A percentile compares a stretch with the other conserved stretches of the same genome.
These are phyloP conservation scores for Gobius niger DNA, from an alignment of 2,113 vertebrate species.

Conservation along the genomic window DNA sequence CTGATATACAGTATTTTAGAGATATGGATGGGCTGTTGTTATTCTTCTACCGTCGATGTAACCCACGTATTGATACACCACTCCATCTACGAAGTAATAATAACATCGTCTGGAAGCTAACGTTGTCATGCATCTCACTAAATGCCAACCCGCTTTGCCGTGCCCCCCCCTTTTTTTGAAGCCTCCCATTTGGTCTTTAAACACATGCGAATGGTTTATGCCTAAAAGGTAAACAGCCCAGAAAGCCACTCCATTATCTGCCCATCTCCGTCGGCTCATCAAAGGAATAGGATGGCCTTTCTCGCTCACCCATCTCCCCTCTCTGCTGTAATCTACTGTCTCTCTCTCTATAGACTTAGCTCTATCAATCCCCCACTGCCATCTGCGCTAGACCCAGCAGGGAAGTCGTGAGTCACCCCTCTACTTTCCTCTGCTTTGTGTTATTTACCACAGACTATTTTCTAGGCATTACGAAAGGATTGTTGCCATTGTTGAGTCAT, in stretches of 20 bases:
- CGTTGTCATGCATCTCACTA: slow-evolving; percentile 20
- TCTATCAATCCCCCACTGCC: slow-evolving; percentile 40
- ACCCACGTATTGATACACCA: slow-evolving; percentile 28
- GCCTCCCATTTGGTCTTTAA: slow-evolving; percentile 11
- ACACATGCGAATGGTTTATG: slow-evolving; percentile 36
- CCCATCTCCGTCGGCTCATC: slow-evolving; percentile 5
- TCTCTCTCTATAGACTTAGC: slow-evolving; percentile 36
- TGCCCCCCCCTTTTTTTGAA: not conserved
- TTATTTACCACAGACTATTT: slow-evolving; percentile 29
- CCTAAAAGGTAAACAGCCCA: slow-evolving; percentile 40
- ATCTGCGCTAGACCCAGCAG: slow-evolving; percentile 26
- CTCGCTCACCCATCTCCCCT: slow-evolving; percentile 32
- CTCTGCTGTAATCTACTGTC: slow-evolving; percentile 34
- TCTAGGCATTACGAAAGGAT: slow-evolving; percentile 18
- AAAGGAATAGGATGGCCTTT: slow-evolving; percentile 8
- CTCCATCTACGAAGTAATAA: slow-evolving; percentile 31
- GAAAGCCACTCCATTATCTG: slow-evolving; percentile 28
- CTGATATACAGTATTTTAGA: not conserved
- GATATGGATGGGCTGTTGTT: not conserved
- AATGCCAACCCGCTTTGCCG: slow-evolving; percentile 37
- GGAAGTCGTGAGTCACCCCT: slow-evolving; percentile 47
- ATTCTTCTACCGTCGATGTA: not conserved
- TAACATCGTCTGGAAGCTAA: slow-evolving; percentile 24
- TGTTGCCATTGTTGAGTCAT: slow-evolving; percentile 48
- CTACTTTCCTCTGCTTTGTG: slow-evolving; percentile 30